Evolutionary conservation across 2,113 vertebrate species (phyloP), one percentile per base, ranked within the genome.

Genomic region (Alexandromys fortis): DNA sequence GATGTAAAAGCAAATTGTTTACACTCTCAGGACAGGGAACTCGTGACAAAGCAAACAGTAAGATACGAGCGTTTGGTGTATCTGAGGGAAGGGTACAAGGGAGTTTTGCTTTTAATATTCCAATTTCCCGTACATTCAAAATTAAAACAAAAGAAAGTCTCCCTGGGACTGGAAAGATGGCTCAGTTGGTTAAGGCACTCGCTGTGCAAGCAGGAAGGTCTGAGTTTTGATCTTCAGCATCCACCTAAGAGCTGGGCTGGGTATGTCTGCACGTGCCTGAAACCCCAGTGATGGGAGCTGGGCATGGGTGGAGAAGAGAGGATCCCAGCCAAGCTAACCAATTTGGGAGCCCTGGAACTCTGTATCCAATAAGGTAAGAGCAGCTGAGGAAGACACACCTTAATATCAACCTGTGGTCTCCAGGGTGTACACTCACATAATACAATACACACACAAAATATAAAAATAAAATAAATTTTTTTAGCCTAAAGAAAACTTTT

Each of bases 121-220:
- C 1, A 83, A 58, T 76, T 86, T 90, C 93, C 58, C 92, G 13
- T 78, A 67, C 47, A 33, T 78, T 90, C 92, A 65, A 86, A 95
- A 76, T 92, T 78, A 67, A 91, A 91, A 45, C n/a, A 88, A 76
- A 96, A 94, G 58, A 88, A 42, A 78, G 21, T 88, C 67, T 38
- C 86, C 45, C 86, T 86, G 45, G 28, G 58, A 45, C 26, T 17
- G 26, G 24, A 24, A 26, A 65, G 7, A 17, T 45, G 38, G 2
- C 55, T 63, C n/a, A 63, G n/a, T 63, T 83, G 81, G 24, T 19
- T 30, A 45, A 65, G 42, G 38, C 8, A 30, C 13, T 63, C 42
- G 1, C 58, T 83, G 55, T 42, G 7, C n/a, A 63, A 17, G n/a
- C 55, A 61, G 38, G 55, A 63, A n/a, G 38, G 61, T 3, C 55